Base-by-base conservation (phyloP, 1,140 invertebrate species). In the Stegodyphus dumicola region DNA sequence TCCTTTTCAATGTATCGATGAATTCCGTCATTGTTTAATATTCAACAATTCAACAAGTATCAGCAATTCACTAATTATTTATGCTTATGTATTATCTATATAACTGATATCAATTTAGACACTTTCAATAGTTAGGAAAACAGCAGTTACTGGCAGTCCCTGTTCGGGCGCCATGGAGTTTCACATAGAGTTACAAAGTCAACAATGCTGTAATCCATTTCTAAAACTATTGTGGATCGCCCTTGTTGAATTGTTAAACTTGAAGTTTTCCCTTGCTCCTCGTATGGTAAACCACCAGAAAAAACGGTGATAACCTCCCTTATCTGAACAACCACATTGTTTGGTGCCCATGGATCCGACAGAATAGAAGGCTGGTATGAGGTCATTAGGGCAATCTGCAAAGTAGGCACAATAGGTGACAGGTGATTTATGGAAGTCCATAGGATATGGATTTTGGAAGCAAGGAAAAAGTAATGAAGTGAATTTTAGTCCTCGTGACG, bases 381-480 rank as follows among this genome's bases (percentile, higher is more conserved):
- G 93, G 92, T 99, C 98, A 77, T 95, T 96, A 54, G 98, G 98
- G 92, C 98, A 99, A 92, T 99, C 97, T 64, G 97, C 97, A 89
- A 98, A 94, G 92, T 99, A 99, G 79, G 94, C 94, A 91, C 97
- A 98, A 92, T 95, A 97, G 71, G 98, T 99, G 86, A 99, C 97
- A 64, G 97, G 95, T 79, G 96, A 98, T 92, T 99, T 97, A 91
- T 99, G 98, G 88, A 99, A 93, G 92, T 99, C 98, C 97, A 99
- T 99, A 70, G 98, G 96, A 93, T 99, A 99, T 71, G 98, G 99
- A 93, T 99, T 99, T 91, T 99, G 97, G 92, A 99, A 98, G 92
- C 97, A 98, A 18, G 98, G 98, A 92, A 98, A 99, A 18, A n/a
- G n/a, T n/a, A n/a, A n/a, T n/a, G n/a, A n/a, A 33, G 33, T 3